phyloP scores from a whole-genome alignment of 2,888 invertebrate species.

The Alloplasta piceator region DNA sequence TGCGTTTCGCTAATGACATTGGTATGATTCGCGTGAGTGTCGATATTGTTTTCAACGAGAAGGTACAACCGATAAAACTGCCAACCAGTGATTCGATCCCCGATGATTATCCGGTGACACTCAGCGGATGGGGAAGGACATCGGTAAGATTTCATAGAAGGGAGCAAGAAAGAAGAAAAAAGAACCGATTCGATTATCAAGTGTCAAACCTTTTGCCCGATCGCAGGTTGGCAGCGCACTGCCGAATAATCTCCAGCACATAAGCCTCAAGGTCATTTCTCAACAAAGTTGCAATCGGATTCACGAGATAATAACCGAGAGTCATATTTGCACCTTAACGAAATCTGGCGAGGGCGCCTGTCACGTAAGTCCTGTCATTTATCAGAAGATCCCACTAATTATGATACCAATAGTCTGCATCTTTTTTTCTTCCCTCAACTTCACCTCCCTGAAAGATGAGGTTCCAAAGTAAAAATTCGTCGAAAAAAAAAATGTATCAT shows the following conservation, averaged over 20 bases:
- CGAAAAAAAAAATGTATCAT: no score
- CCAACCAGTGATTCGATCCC: conserved; percentile 80
- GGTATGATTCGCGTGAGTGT: conserved; percentile 82
- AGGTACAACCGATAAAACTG: conserved; percentile 81
- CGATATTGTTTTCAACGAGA: conserved; percentile 80
- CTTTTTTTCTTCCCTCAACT: no score
- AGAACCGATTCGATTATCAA: no score
- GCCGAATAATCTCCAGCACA: conserved; percentile 36
- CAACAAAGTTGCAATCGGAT: conserved; percentile 1
- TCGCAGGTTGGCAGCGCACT: conserved; percentile 4
- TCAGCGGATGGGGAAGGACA: conserved; percentile 85
- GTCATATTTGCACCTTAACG: conserved; percentile 77
- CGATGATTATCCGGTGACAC: conserved; percentile 67
- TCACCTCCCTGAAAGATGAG: no score
- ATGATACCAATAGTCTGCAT: no score
- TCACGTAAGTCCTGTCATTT: conserved; percentile 71
- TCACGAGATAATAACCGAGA: conserved; percentile 58
- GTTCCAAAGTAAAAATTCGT: no score
- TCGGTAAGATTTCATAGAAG: conserved; percentile 58
- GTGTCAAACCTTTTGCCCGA: background rate
- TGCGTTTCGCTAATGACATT: conserved; percentile 83
- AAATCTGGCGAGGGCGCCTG: conserved; percentile 78
- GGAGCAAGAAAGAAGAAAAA: no score
- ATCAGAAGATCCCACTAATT: no score
- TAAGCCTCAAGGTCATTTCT: conserved; percentile 32